Conservation (phyloP, 2,113 vertebrate species). For the Trematomus loennbergii region DNA sequence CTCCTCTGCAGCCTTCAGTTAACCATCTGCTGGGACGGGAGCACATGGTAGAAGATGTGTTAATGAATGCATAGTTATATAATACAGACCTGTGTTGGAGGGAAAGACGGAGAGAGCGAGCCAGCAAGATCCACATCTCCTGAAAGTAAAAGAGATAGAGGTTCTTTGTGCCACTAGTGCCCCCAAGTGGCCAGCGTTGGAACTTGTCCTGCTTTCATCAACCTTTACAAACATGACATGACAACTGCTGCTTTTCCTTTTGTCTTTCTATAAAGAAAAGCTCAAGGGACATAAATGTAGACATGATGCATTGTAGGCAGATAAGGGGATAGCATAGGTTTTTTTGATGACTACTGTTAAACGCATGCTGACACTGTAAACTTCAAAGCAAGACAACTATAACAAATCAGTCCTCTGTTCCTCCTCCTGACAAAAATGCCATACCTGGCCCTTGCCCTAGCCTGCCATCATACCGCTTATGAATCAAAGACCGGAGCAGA, state of each 20-base stretch:
- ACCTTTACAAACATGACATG: conserved; percentile 51
- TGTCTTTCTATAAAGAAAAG: conserved; percentile 58
- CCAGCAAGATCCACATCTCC: conserved; percentile 36
- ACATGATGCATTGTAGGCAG: conserved; percentile 56
- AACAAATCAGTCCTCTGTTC: conserved; percentile 66
- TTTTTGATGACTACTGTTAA: conserved; percentile 72
- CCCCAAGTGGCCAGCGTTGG: conserved; percentile 73
- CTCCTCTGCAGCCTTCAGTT: conserved; percentile 63
- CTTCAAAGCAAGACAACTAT: conserved; percentile 45
- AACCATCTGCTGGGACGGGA: conserved; percentile 64
- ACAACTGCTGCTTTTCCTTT: conserved; percentile 58
- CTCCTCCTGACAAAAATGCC: conserved; percentile 60
- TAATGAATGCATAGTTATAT: conserved; percentile 74
- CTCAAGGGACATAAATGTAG: conserved; percentile 32
- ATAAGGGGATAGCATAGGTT: conserved; percentile 58
- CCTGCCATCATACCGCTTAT: conserved; percentile 64
- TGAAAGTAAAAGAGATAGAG: conserved; percentile 13
- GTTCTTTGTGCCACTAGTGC: conserved; percentile 74
- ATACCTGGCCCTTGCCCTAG: conserved; percentile 62
- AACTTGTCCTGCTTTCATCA: conserved; percentile 5
- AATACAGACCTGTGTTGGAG: conserved; percentile 54
- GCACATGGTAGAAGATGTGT: conserved; percentile 58
- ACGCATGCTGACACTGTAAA: conserved; percentile 72
- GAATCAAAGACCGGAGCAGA: conserved; percentile 71
- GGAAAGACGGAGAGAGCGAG: conserved; percentile 1